Base-by-base conservation (phyloP, 2,888 invertebrate species). In the Eugnorisma glareosa region DNA sequence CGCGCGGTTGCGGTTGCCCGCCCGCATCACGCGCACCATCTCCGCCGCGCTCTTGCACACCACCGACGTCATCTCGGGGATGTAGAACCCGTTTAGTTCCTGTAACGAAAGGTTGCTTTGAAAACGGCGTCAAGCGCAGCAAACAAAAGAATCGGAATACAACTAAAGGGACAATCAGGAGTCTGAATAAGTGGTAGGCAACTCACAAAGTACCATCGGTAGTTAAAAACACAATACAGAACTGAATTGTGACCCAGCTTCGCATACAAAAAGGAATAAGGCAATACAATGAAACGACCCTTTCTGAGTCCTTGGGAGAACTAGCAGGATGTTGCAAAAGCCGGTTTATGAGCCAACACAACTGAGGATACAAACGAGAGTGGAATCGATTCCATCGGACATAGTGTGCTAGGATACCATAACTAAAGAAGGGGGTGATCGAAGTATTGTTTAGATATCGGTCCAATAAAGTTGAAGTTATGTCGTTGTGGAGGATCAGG, bases 1-100 rank as follows among this genome's bases (percentile, higher is more conserved):
- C n/a, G 99, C 99, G 89, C 99, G 97, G 95, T 99, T 99, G 89
- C 98, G 97, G 95, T 99, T 99, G 72, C 99, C 99, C 67, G 98
- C 97, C 87, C 98, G 97, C 99, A 99, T 99, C 64, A 99, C 98
- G 89, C 98, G 98, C 86, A 99, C 97, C 97, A 99, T 99, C 96
- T 99, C 99, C 87, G 98, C 97, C 24, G 99, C 98, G 86, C 98
- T 99, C 95, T 99, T 99, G 93, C 99, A 99, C 74, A 99, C 98
- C 92, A 99, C 98, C 7, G 99, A 98, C 90, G 99, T 99, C 92
- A 99, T 97, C 97, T 99, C 99, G 86, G 99, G 99, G 54, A 99
- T 99, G 97, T 99, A 99, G 77, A 99, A 99, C 0, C 99, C 99
- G 86, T 97, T 96, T 67, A 97, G 97, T 84, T 97, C 97, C 95